A percentile compares a stretch with the other conserved stretches of the same genome.
Evolutionary conservation across 1,140 invertebrate species (phyloP).

Genomic region (Drosophila azteca): DNA sequence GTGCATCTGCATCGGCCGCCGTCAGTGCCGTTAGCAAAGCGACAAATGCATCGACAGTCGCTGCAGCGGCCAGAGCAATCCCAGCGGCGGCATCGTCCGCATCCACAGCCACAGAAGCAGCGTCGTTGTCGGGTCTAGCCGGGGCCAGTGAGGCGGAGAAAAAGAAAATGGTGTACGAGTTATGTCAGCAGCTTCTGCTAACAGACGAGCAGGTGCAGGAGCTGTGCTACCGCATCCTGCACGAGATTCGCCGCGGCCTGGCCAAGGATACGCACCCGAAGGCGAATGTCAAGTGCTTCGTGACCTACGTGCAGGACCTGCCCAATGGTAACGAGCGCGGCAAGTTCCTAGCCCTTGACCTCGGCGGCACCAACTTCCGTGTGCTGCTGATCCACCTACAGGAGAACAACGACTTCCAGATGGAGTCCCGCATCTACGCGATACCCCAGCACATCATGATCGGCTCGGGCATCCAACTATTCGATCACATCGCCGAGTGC

Average conservation of each 20-base stretch:
- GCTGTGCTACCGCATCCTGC: constrained; percentile 90
- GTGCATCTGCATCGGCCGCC: constrained; percentile 10
- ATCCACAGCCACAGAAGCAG: constrained; percentile 35
- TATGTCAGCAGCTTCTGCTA: constrained; percentile 93
- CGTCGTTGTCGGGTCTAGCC: constrained; percentile 19
- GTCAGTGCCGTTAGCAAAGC: constrained; percentile 24
- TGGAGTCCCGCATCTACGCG: constrained; percentile 99
- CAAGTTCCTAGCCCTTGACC: constrained; percentile 98
- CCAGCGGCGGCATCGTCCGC: constrained; percentile 15
- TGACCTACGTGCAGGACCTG: constrained; percentile 98
- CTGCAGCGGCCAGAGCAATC: constrained; percentile 38
- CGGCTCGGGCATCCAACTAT: constrained; percentile 94
- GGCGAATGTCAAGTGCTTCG: constrained; percentile 94
- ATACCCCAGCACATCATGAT: constrained; percentile 98
- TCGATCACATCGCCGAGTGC: constrained; percentile 99
- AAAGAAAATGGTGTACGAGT: constrained; percentile 90
- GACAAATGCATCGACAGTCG: constrained; percentile 41
- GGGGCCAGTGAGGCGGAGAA: constrained; percentile 75
- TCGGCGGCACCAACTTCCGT: constrained; percentile 99
- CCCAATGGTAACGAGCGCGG: constrained; percentile 98
- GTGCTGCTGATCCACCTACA: constrained; percentile 96
- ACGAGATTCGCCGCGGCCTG: constrained; percentile 93
- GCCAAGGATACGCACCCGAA: constrained; percentile 90
- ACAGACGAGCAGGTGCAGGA: constrained; percentile 91
- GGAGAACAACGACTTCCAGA: constrained; percentile 92